Base-by-base conservation (phyloP, 2,797 vertebrate genomes). In the Aulostomus chinensis region DNA sequence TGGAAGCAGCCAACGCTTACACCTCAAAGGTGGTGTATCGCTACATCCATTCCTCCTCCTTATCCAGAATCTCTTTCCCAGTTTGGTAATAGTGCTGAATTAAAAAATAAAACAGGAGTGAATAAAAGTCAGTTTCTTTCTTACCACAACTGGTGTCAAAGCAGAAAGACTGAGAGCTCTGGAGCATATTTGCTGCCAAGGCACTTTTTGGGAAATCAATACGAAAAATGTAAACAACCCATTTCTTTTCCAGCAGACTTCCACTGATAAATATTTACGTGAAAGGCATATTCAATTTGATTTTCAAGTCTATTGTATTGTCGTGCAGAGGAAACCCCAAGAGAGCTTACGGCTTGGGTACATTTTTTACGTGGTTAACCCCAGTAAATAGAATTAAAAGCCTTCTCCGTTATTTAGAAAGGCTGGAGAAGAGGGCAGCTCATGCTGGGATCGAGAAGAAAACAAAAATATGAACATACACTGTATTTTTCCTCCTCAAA, bases 121-220 rank as follows among this genome's bases (percentile, higher is more conserved):
- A 67, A 32, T 65, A 33, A 18, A 36, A 11, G 7, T 21, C 17
- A 4, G 10, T 4, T 32, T 39, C 31, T 61, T 31, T 51, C 5
- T 35, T 33, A 34, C 43, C 26, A 1, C 30, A 20, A 56, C 38
- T 39, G 41, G 54, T 6, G 57, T 58, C 57, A 5, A 32, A 16
- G 38, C 25, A 39, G 33, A 39, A 49, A 59, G 24, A 52, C 48
- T 20, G 6, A 58, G 38, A 58, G 62, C 34, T 29, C 29, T 37
- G 45, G 49, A 50, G 76, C 37, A 79, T 80, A 86, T 80, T 68
- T 76, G 72, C 65, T 71, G 80, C 70, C 76, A 76, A 58, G 55
- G 58, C 42, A 73, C 39, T 77, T 75, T 76, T 61, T 18, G 55
- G 54, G 66, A 77, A 90, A 87, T 90, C 84, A 75, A 86, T 85